A percentile compares a stretch with the other conserved stretches of the same genome.
Evolutionary conservation across 2,113 vertebrate genomes (phyloP).

Genomic region (Astur gentilis): DNA sequence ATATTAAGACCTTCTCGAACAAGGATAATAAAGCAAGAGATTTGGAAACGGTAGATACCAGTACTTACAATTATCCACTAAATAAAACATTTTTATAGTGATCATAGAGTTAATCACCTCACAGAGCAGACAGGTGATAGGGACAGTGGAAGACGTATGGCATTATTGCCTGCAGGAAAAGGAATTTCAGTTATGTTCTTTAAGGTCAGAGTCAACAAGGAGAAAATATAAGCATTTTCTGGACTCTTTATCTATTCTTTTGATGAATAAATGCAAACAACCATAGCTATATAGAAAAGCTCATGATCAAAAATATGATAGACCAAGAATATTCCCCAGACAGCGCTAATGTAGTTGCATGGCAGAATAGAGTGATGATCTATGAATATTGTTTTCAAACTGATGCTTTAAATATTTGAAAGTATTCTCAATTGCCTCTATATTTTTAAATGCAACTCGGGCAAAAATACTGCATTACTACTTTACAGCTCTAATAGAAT

Average conservation of each 20-base stretch:
- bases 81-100: slow-evolving; percentile 78
- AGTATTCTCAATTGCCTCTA: slow-evolving; percentile 15
- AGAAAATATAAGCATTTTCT: background rate
- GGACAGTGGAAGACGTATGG: background rate
- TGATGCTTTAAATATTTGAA: background rate
- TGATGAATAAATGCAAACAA: slow-evolving; percentile 45
- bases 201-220: background rate
- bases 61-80: slow-evolving; percentile 69
- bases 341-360: background rate
- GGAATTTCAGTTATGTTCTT: background rate
- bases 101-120: slow-evolving; percentile 67
- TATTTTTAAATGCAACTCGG: slow-evolving; percentile 3
- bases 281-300: background rate
- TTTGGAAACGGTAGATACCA: slow-evolving; percentile 66
- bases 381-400: slow-evolving; percentile 13
- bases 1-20: slow-evolving; percentile 78
- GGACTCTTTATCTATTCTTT: background rate
- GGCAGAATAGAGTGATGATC: background rate
- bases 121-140: slow-evolving; percentile 40
- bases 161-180: background rate
- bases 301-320: background rate
- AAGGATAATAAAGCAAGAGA: slow-evolving; percentile 75
- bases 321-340: background rate
- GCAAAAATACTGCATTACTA: background rate
- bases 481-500: background rate